Percentiles rank a stretch among this genome's conserved stretches.
These are phyloP conservation scores for Netelia virgata DNA, from an alignment of 2,888 invertebrate species.

Conservation along the genomic window DNA sequence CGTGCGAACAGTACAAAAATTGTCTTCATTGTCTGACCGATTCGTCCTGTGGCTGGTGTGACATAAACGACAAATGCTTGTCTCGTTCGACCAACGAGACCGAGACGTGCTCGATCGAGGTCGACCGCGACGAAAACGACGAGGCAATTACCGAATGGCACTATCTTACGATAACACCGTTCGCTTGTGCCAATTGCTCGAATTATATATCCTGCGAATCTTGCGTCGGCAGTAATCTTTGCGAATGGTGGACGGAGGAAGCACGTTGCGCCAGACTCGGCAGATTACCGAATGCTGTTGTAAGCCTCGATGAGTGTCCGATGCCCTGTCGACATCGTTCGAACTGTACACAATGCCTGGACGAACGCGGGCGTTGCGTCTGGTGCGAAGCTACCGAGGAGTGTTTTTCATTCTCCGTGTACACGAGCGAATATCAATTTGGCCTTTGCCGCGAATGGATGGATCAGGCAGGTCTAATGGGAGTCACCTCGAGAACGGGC, in stretches of 20 bases:
- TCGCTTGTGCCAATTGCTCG: conserved; percentile 94
- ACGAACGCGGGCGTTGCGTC: conserved; percentile 94
- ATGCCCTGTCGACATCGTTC: conserved; percentile 92
- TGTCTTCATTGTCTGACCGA: conserved; percentile 95
- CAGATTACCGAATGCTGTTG: conserved; percentile 89
- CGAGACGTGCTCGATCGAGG: conserved; percentile 86
- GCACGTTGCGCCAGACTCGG: conserved; percentile 94
- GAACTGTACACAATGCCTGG: conserved; percentile 93
- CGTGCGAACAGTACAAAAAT: conserved; percentile 92
- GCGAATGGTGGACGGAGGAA: conserved; percentile 97
- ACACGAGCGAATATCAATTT: conserved; percentile 97
- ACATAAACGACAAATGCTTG: conserved; percentile 90
- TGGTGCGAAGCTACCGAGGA: conserved; percentile 97
- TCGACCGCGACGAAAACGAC: conserved; percentile 86
- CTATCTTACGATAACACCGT: conserved; percentile 92
- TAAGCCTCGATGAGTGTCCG: conserved; percentile 90
- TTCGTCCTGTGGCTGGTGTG: conserved; percentile 97
- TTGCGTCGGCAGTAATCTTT: conserved; percentile 90
- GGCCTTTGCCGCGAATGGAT: conserved; percentile 97
- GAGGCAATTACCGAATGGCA: conserved; percentile 88
- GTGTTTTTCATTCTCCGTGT: conserved; percentile 98
- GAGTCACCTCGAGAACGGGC: conserved; percentile 80
- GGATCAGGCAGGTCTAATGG: conserved; percentile 89
- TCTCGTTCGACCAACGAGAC: conserved; percentile 89
- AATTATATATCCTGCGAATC: conserved; percentile 95